Conservation (phyloP, 2,888 invertebrate genomes). For the Drosophila pegasa region DNA sequence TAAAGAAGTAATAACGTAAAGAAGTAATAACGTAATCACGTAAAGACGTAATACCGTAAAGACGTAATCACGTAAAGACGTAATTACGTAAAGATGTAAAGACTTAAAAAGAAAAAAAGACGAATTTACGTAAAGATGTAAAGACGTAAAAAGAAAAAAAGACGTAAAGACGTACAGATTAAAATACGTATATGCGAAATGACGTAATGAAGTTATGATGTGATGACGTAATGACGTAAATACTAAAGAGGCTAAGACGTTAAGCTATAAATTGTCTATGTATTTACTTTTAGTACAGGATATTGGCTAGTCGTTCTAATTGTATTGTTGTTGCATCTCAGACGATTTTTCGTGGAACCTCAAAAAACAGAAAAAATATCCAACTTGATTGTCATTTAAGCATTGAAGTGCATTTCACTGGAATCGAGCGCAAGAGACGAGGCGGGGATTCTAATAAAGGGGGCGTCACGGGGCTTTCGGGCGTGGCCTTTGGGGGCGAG, state of each 20-base stretch:
- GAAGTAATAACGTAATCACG: not conserved
- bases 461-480: not conserved
- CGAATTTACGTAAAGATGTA: not conserved
- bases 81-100: not conserved
- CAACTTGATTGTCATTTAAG: slow-evolving; percentile 59
- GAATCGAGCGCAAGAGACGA: slow-evolving; percentile 13
- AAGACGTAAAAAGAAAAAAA: not conserved
- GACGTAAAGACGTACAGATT: not conserved
- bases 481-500: slow-evolving; percentile 2
- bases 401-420: slow-evolving; percentile 63
- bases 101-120: no score
- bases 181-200: not conserved
- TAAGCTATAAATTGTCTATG: no score
- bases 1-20: not conserved
- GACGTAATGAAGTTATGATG: no score
- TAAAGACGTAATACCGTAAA: not conserved
- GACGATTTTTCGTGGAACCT: slow-evolving; percentile 52
- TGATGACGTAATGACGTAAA: not conserved
- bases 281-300: slow-evolving; percentile 6
- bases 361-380: slow-evolving; percentile 29
- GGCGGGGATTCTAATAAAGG: not conserved
- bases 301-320: not conserved
- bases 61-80: no score
- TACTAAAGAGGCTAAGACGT: not conserved
- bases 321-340: slow-evolving; percentile 46